Percentiles rank a stretch among this genome's conserved stretches.
These are phyloP conservation scores for Anthopleura xanthogrammica DNA, from an alignment of 92 coral and sea anemone genomes.

Conservation along the genomic window DNA sequence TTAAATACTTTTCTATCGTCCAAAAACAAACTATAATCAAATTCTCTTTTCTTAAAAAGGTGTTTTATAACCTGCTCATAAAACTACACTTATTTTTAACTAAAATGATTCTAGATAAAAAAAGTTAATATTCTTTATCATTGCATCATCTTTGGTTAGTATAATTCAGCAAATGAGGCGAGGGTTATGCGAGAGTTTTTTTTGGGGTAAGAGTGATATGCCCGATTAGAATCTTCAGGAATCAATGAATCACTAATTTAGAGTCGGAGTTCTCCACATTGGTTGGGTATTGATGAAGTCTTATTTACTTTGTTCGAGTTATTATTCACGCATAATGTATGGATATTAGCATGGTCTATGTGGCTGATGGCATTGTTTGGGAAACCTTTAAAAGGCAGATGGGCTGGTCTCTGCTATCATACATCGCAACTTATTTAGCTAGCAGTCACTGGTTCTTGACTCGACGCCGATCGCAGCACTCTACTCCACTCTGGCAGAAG, in stretches of 20 bases:
- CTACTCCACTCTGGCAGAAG: too few species aligned
- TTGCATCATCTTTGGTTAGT: slow-evolving; percentile 8
- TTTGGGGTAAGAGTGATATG: background rate
- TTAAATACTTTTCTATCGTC: too few species aligned
- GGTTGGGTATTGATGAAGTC: slow-evolving; percentile 38
- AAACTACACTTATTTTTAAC: background rate
- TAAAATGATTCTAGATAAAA: background rate
- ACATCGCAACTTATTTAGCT: background rate
- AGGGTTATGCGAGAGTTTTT: background rate
- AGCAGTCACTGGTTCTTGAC: background rate
- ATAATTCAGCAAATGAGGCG: background rate
- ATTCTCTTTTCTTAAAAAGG: background rate
- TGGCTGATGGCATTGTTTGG: slow-evolving; percentile 58
- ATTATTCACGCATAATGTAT: slow-evolving; percentile 64
- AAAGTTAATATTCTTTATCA: background rate
- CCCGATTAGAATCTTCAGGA: slow-evolving; percentile 38
- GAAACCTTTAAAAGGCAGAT: slow-evolving; percentile 72
- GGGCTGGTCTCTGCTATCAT: slow-evolving; percentile 19
- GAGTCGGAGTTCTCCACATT: slow-evolving; percentile 28
- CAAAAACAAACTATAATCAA: too few species aligned
- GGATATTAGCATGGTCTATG: slow-evolving; percentile 54
- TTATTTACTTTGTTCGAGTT: slow-evolving; percentile 60
- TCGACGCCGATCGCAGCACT: background rate
- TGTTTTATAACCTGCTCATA: too few species aligned
- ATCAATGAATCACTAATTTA: slow-evolving; percentile 56